Percentiles rank a stretch among this genome's conserved stretches.
These are phyloP conservation scores for Channallabes apus DNA, from an alignment of 2,797 vertebrate species.

Conservation along the genomic window DNA sequence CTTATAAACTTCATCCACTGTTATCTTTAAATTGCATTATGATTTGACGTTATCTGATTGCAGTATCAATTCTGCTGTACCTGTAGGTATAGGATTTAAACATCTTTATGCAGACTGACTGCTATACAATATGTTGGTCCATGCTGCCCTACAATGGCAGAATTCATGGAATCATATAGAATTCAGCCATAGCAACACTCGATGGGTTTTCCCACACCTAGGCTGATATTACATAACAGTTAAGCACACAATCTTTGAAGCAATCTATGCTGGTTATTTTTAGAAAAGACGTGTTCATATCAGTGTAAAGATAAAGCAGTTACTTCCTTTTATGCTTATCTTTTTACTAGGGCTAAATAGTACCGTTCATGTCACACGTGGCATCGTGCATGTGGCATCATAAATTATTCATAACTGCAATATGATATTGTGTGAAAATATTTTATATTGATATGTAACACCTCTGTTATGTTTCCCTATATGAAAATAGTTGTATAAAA, in stretches of 20 bases:
- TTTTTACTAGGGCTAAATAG: neutral
- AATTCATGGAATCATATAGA: neutral
- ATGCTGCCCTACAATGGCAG: neutral
- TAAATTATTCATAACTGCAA: neutral
- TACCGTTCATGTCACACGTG: neutral
- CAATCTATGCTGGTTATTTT: neutral
- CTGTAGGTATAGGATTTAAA: neutral
- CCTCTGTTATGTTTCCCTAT: neutral
- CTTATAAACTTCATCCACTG: neutral
- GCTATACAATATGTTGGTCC: neutral
- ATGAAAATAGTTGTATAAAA: neutral
- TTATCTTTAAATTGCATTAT: neutral
- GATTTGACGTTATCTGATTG: neutral
- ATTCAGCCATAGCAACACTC: neutral
- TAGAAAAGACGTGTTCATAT: neutral
- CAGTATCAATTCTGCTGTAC: neutral
- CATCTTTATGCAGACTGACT: neutral
- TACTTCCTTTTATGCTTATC: neutral
- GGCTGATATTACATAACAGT: neutral
- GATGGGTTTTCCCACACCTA: neutral
- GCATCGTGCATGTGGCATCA: neutral
- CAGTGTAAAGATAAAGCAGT: neutral
- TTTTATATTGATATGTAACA: neutral
- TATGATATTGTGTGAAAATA: slow-evolving; percentile 10
- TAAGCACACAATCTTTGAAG: neutral